Percentiles rank a stretch among this genome's conserved stretches.
These are phyloP conservation scores for Drosophila pseudoobscura DNA, from an alignment of 1,140 invertebrate genomes.

Conservation along the genomic window DNA sequence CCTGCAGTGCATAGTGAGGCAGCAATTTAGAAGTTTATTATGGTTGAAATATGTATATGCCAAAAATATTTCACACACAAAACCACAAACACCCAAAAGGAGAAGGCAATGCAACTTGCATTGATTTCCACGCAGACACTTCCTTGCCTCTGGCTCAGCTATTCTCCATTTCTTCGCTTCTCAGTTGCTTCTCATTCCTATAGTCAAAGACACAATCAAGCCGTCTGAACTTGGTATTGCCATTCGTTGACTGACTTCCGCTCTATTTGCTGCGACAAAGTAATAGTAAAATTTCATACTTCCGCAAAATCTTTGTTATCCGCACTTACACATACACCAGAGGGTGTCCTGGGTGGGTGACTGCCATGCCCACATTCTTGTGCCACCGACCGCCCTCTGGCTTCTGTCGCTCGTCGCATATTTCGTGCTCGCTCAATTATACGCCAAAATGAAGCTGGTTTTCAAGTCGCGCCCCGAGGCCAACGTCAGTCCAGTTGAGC, in stretches of 20 bases:
- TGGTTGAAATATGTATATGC: conserved; percentile 13
- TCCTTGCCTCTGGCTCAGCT: background rate
- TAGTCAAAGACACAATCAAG: conserved; percentile 67
- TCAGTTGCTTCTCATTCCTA: conserved; percentile 10
- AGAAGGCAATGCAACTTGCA: conserved; percentile 33
- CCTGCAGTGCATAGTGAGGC: background rate
- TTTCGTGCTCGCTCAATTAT: conserved; percentile 78
- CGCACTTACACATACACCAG: conserved; percentile 14
- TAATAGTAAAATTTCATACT: conserved; percentile 80
- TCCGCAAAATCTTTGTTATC: conserved; percentile 70
- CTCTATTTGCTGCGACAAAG: conserved; percentile 78
- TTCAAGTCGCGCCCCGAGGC: conserved; percentile 59
- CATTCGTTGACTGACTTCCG: conserved; percentile 78
- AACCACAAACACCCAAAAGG: conserved; percentile 28
- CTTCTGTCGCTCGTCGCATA: conserved; percentile 69
- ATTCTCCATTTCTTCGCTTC: background rate
- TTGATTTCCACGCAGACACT: conserved; percentile 46
- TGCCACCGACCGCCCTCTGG: conserved; percentile 35
- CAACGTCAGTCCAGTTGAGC: conserved; percentile 39
- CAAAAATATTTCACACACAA: conserved; percentile 40
- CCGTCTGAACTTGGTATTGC: conserved; percentile 49
- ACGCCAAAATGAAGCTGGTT: conserved; percentile 79
- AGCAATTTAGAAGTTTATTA: conserved; percentile 15
- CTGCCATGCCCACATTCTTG: conserved; percentile 59
- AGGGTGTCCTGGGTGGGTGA: background rate